These are phyloP conservation scores for Pedionomus torquatus DNA, from an alignment of 2,113 vertebrate genomes.

Conservation along the genomic window DNA sequence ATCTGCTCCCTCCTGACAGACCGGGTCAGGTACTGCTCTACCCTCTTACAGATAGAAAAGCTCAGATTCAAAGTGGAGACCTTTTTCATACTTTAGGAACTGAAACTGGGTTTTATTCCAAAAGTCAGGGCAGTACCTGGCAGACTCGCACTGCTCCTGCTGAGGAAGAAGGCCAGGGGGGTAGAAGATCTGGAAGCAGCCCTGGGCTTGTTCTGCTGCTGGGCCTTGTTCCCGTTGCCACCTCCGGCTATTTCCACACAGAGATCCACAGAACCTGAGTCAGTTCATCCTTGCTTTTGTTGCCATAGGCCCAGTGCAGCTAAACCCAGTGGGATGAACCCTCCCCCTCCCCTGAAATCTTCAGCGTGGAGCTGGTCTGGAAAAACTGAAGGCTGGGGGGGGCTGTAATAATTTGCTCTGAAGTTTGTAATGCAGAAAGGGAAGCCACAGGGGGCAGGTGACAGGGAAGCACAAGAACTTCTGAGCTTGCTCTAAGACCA, in stretches of 20 bases:
- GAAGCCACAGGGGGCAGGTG: background rate
- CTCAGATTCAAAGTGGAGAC: no score
- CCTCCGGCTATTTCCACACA: background rate
- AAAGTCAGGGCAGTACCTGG: background rate
- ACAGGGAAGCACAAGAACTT: no score
- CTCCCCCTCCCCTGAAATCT: no score
- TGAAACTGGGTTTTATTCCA: background rate
- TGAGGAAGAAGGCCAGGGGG: background rate
- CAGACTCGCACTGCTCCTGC: rapidly evolving
- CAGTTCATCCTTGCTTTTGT: background rate
- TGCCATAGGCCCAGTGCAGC: no score
- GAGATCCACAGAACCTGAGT: background rate
- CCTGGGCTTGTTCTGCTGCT: background rate
- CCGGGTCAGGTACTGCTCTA: rapidly evolving
- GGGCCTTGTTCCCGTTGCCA: background rate
- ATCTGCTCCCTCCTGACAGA: rapidly evolving
- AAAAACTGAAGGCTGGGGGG: no score
- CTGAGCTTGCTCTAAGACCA: background rate
- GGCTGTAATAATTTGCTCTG: no score
- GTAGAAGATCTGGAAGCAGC: background rate
- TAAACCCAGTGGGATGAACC: rapidly evolving
- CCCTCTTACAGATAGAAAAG: no score
- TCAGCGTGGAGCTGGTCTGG: background rate
- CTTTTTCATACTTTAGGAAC: background rate
- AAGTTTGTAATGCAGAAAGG: background rate